These are phyloP conservation scores for Caenorhabditis inopinata DNA, from an alignment of 1,140 invertebrate species.

Conservation along the genomic window DNA sequence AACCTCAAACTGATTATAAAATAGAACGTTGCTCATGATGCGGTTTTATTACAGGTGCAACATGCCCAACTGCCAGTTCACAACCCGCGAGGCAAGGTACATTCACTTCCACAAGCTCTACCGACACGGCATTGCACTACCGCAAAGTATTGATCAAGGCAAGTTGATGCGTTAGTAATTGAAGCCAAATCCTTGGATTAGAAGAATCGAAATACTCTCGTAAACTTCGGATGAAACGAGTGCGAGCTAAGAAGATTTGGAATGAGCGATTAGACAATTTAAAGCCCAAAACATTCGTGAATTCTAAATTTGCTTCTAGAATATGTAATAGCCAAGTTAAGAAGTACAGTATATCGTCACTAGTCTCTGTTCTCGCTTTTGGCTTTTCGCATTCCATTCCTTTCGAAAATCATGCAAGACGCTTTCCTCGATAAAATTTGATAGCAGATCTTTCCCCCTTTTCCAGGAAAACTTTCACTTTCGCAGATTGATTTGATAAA, in stretches of 20 bases:
- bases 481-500: not conserved
- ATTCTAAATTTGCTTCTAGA: too few relatives aligned
- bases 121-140: slow-evolving; percentile 60
- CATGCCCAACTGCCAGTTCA: slow-evolving; percentile 61
- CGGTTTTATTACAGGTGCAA: slow-evolving; percentile 54
- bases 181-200: not conserved
- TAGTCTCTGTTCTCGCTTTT: not conserved
- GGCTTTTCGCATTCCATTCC: too few relatives aligned
- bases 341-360: not conserved
- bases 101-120: slow-evolving; percentile 67
- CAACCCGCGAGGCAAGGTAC: slow-evolving; percentile 58
- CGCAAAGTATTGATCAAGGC: slow-evolving; percentile 62
- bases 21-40: too few relatives aligned
- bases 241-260: too few relatives aligned
- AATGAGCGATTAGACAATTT: too few relatives aligned
- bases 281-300: too few relatives aligned
- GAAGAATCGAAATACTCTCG: not conserved
- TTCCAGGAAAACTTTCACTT: not conserved
- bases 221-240: too few relatives aligned
- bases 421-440: not conserved
- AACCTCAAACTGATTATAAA: too few relatives aligned
- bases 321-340: too few relatives aligned
- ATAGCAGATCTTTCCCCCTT: not conserved
- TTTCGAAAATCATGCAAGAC: not conserved
- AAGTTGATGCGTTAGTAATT: too few relatives aligned